Conservation (phyloP, 2,113 vertebrate genomes). For the Atlantisia rogersi region DNA sequence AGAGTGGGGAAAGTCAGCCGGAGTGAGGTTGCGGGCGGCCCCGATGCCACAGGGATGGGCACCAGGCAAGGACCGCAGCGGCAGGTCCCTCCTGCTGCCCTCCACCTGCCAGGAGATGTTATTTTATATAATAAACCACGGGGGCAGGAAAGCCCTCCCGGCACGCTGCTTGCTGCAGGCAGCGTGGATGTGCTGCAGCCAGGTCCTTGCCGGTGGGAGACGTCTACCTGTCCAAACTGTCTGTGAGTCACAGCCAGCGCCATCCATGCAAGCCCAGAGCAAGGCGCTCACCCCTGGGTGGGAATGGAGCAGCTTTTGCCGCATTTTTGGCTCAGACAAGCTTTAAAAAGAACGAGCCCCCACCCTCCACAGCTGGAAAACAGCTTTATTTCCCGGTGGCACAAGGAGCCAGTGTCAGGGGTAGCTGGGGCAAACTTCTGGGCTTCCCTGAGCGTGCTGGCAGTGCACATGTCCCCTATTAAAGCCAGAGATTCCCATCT, state of each 20-base stretch:
- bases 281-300: neutral
- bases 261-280: neutral
- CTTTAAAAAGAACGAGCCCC: neutral
- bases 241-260: neutral
- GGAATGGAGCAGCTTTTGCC: neutral
- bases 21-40: neutral
- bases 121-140: neutral
- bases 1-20: neutral
- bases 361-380: neutral
- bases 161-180: neutral
- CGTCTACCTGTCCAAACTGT: neutral
- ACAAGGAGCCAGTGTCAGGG: neutral
- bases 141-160: neutral
- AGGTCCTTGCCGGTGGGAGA: neutral
- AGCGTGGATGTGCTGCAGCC: neutral
- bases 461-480: neutral
- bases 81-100: neutral
- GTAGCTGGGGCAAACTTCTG: neutral
- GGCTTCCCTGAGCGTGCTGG: neutral
- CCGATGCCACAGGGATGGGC: neutral
- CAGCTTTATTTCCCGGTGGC: rapidly evolving
- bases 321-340: neutral
- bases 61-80: rapidly evolving
- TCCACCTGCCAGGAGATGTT: neutral
- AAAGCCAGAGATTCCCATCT: constrained; percentile 56